Evolutionary conservation across 2,113 vertebrate genomes (phyloP).

Genomic region (Crocuta crocuta): DNA sequence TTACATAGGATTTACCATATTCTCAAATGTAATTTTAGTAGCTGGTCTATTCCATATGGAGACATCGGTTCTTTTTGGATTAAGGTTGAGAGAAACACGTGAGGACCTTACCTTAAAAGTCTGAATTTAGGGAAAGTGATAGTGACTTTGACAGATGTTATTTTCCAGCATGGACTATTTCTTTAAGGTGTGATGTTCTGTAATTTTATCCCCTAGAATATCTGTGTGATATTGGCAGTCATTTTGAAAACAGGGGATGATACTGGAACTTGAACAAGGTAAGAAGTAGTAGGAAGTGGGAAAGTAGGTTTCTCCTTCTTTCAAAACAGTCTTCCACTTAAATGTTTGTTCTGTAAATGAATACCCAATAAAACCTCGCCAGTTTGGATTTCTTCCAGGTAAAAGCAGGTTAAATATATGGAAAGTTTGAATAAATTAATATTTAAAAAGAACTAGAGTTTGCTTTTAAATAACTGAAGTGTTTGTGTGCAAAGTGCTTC

Average conservation of each 20-base stretch:
- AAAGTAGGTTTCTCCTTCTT: background rate
- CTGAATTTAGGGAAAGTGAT: background rate
- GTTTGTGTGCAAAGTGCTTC: conserved; percentile 18
- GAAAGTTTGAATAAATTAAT: conserved; percentile 66
- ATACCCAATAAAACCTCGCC: conserved; percentile 37
- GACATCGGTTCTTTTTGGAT: background rate
- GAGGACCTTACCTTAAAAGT: background rate
- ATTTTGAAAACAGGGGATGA: conserved; percentile 22
- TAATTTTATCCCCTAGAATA: background rate
- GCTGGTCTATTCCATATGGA: background rate
- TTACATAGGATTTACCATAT: background rate
- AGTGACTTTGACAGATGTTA: background rate
- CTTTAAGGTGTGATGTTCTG: background rate
- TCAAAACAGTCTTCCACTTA: conserved; percentile 30
- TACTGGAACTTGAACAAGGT: background rate
- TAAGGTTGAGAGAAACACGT: background rate
- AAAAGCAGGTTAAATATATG: conserved; percentile 49
- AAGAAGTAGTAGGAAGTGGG: background rate
- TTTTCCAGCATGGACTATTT: background rate
- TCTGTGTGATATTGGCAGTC: background rate
- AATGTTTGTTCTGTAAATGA: conserved; percentile 62
- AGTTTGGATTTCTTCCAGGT: conserved; percentile 64
- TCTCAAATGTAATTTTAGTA: background rate
- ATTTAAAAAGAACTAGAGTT: conserved; percentile 59
- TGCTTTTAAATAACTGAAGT: conserved; percentile 51